Evolutionary conservation across 2,888 invertebrate species (phyloP), one percentile per base, ranked within the genome.

Genomic region (Ennomos fuscantarius): DNA sequence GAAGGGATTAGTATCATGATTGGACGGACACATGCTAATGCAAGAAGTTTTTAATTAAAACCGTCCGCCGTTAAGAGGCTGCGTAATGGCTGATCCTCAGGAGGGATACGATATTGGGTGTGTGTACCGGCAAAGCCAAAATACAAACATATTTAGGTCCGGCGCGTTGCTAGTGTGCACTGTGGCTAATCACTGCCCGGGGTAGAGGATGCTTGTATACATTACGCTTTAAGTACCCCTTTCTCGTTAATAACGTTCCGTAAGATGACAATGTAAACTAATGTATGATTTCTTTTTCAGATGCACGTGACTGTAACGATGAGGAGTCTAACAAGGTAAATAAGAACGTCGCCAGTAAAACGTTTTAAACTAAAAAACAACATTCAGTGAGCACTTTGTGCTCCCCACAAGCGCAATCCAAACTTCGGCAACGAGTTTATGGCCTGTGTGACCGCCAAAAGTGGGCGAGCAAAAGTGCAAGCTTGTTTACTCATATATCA

Each of bases 1-100:
- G 84, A 83, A 82, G 81, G 84, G 85, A 86, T 87, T 86, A 86
- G 82, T 78, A 82, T 79, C 82, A 81, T 83, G 82, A 86, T 82
- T 82, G 83, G 83, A 76, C 83, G 82, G 84, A 84, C 86, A 86
- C 87, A 89, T 87, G 90, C 83, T 90, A 90, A 89, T 89, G 89
- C 82, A 89, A 89, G 91, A 91, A 92, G 91, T 91, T 91, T 92
- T 92, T 92, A 92, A 92, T 92, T 92, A 92, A 92, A 92, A 89
- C 86, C 86, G 87, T 81, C 82, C 82, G 84, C 78, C 82, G 90
- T 85, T 89, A 92, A 91, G 91, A 91, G 91, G 89, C 89, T 88
- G 84, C 83, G 87, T 89, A 90, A 90, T 89, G 83, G 89, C 84
- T 84, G 87, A 89, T 89, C 89, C 89, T 85, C 83, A 78, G 80